phyloP scores from a whole-genome alignment of 2,113 vertebrate genomes.

The Uria aalge region DNA sequence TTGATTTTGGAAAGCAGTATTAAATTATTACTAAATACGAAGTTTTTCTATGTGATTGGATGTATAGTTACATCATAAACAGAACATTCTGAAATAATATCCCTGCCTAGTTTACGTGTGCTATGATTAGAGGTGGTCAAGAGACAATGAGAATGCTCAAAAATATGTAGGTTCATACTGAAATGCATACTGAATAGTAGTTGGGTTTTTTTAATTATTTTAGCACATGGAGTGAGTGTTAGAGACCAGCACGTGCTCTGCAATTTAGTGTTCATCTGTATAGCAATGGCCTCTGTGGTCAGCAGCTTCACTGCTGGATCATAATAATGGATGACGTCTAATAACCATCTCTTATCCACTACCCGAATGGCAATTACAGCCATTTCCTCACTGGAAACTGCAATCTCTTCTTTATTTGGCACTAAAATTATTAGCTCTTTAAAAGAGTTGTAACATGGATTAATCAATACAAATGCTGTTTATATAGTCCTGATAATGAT shows the following conservation, averaged over 20 bases:
- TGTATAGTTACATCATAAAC: neutral
- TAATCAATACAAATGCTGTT: constrained; percentile 69
- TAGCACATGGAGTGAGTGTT: neutral
- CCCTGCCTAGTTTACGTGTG: neutral
- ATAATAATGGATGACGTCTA: neutral
- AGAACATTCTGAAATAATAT: neutral
- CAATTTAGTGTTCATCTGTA: neutral
- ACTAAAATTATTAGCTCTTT: constrained; percentile 64
- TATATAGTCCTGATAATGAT: constrained; percentile 61
- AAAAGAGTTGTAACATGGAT: constrained; percentile 48
- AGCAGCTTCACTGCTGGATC: neutral
- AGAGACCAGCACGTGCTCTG: neutral
- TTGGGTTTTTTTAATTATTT: neutral
- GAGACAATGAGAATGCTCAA: neutral
- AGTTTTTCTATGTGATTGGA: neutral
- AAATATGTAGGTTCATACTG: neutral
- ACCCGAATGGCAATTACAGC: constrained; percentile 21
- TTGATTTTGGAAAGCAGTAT: neutral
- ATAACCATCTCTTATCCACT: neutral
- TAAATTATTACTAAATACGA: neutral
- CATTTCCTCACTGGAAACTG: constrained; percentile 57
- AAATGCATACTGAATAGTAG: neutral
- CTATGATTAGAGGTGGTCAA: neutral
- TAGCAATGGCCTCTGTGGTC: neutral
- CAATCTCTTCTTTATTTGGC: constrained; percentile 52